phyloP scores from a whole-genome alignment of 2,888 invertebrate species.

The Ommatoiulus sabulosus region DNA sequence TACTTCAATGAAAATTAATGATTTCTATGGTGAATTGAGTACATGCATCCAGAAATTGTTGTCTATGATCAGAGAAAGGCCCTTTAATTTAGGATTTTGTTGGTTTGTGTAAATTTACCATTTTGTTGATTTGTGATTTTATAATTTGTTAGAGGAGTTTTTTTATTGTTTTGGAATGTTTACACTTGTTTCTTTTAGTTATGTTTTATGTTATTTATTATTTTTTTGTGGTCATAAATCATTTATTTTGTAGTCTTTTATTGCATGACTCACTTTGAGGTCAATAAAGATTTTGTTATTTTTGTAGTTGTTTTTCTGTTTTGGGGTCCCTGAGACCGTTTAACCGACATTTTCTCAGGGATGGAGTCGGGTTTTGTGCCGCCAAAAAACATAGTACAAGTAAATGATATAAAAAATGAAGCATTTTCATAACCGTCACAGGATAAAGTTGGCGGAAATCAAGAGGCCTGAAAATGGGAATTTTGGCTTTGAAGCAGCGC shows the following conservation, averaged over 20 bases:
- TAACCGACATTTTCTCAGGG: background rate
- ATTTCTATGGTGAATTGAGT: too few relatives aligned
- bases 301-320: constrained; percentile 14
- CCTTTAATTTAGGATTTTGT: too few relatives aligned
- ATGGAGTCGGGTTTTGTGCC: background rate
- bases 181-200: background rate
- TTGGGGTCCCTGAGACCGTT: background rate
- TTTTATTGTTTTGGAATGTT: background rate
- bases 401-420: background rate
- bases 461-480: background rate
- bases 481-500: background rate
- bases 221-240: background rate
- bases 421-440: background rate
- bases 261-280: background rate
- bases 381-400: background rate
- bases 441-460: background rate
- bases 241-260: background rate
- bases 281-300: background rate
- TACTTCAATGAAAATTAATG: too few relatives aligned
- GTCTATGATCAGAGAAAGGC: too few relatives aligned
- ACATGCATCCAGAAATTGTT: too few relatives aligned
- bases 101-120: too few relatives aligned
- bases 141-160: too few relatives aligned
- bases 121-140: too few relatives aligned
- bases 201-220: background rate